Base-by-base conservation (phyloP, 2,113 vertebrate genomes). In the Elgaria multicarinata region DNA sequence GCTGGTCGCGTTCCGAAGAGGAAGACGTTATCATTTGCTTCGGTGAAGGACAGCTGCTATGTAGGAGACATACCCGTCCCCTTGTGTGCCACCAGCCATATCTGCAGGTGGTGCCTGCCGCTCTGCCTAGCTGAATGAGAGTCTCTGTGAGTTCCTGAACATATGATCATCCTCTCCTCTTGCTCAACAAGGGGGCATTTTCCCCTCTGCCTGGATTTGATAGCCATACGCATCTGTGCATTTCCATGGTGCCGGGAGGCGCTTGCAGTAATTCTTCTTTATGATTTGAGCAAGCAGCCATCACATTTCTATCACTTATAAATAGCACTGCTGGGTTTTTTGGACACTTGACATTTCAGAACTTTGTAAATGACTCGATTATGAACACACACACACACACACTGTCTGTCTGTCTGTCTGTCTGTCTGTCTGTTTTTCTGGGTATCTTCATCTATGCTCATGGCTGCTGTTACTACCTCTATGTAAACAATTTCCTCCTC, bases 21-120 rank as follows among this genome's bases (percentile, higher is more conserved):
- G 66, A 83, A 53, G 89, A 92, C 93, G 89, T 85, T 88, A 67
- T 88, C 88, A 44, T 79, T 85, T 81, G 89, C 94, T 92, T 93
- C 95, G 89, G 86, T 77, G 89, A 89, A 90, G 93, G 93, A 91
- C 93, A 95, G 94, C 94, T 94, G 96, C 91, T 89, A 78, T 58
- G 87, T 90, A 31, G 94, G 94, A 93, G 94, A 96, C 92, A 95
- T 82, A 94, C 96, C 94, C 93, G 6, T 86, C 44, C 90, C 86
- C 90, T 94, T 94, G 93, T 95, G 90, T 92, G 90, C 92, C 93
- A 90, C 92, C 92, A 93, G 89, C 92, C 91, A 91, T 74, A 90
- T 94, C 94, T 0, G 93, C 94, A 96, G 94, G 94, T 96, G 96
- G 94, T 85, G 92, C 39, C 90, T 77, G 87, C 90, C 0, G 31